These are phyloP conservation scores for Agapornis roseicollis DNA, from an alignment of 2,113 vertebrate genomes.

Conservation along the genomic window DNA sequence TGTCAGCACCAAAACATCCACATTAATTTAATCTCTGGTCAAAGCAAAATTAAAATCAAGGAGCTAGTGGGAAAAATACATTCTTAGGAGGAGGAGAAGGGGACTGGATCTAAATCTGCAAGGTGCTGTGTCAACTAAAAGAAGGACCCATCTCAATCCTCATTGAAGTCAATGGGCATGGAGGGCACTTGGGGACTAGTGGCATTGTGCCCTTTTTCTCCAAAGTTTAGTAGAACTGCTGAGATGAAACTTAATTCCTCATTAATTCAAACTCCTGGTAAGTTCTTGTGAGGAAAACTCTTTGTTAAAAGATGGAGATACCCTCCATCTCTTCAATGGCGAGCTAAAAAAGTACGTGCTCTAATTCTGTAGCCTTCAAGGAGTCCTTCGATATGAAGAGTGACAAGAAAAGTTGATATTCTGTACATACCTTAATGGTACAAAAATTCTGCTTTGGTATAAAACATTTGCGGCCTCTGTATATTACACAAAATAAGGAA, in stretches of 20 bases:
- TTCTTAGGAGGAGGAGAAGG: not conserved
- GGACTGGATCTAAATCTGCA: not conserved
- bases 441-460: not conserved
- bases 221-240: slow-evolving; percentile 10
- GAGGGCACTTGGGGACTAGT: not conserved
- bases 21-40: slow-evolving; percentile 61
- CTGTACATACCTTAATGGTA: not conserved
- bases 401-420: not conserved
- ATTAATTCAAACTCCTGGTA: slow-evolving; percentile 34
- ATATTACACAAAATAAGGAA: not conserved
- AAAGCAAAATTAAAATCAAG: slow-evolving; percentile 41
- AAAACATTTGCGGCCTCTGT: not conserved
- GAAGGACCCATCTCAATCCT: not conserved
- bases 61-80: not conserved
- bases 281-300: slow-evolving; percentile 15
- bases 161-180: not conserved
- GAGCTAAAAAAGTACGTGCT: not conserved
- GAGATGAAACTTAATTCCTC: slow-evolving; percentile 30
- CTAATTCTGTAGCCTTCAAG: not conserved
- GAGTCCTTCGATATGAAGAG: not conserved
- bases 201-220: not conserved
- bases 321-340: not conserved
- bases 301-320: slow-evolving; percentile 8
- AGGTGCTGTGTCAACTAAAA: not conserved
- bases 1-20: slow-evolving; percentile 62